A percentile compares a stretch with the other conserved stretches of the same genome.
Conservation (phyloP, 2,888 invertebrate genomes). For the Endomychus coccineus region DNA sequence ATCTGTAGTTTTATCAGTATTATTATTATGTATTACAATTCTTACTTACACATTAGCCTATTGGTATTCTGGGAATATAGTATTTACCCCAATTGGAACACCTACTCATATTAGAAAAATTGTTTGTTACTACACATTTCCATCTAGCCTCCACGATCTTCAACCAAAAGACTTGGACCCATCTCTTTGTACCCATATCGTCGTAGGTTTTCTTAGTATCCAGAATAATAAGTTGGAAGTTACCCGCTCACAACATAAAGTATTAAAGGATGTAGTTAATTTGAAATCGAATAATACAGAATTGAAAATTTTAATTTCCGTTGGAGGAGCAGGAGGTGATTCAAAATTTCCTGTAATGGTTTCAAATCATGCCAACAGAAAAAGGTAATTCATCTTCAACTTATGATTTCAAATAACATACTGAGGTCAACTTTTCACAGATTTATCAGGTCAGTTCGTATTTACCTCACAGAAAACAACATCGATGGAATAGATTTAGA, state of each 20-base stretch:
- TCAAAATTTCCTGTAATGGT: slow-evolving; percentile 65
- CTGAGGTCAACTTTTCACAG: slow-evolving; percentile 29
- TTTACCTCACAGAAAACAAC: slow-evolving; percentile 47
- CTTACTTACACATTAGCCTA: no score
- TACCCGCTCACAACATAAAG: slow-evolving; percentile 37
- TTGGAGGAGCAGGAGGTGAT: slow-evolving; percentile 56
- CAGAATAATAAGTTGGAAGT: slow-evolving; percentile 54
- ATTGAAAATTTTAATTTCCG: slow-evolving; percentile 70
- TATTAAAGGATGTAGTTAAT: slow-evolving; percentile 29
- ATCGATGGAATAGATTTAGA: slow-evolving; percentile 72
- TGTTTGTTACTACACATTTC: slow-evolving; percentile 67
- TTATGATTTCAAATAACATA: background rate
- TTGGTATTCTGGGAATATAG: no score
- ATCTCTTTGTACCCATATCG: slow-evolving; percentile 74
- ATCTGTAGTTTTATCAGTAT: no score
- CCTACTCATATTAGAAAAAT: slow-evolving; percentile 29
- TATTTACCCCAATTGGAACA: no score
- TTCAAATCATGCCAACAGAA: slow-evolving; percentile 59
- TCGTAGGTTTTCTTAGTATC: slow-evolving; percentile 66
- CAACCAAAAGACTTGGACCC: slow-evolving; percentile 52
- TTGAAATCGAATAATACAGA: slow-evolving; percentile 55
- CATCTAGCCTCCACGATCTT: slow-evolving; percentile 31
- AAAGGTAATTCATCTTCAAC: slow-evolving; percentile 37
- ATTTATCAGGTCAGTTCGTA: slow-evolving; percentile 48
- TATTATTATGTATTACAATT: no score